A percentile compares a stretch with the other conserved stretches of the same genome.
phyloP scores from a whole-genome alignment of 2,113 vertebrate species.

The Ivindomyrus marchei region DNA sequence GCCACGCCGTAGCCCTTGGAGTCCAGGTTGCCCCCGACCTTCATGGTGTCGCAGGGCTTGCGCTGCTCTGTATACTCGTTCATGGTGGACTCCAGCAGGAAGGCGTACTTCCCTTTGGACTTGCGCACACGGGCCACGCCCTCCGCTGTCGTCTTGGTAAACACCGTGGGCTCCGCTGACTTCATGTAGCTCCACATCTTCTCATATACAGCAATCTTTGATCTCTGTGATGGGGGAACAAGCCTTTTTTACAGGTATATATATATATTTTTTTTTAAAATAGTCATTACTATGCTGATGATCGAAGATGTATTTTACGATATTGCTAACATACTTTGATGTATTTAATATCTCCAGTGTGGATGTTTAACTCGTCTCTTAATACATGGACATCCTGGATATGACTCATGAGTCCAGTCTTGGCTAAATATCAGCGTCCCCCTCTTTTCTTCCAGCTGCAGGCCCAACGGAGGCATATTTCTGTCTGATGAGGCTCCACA shows the following conservation, averaged over 20 bases:
- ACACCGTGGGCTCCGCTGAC: conserved; percentile 94
- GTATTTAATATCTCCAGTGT: not conserved
- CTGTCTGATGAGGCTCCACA: not conserved
- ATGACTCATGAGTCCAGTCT: not conserved
- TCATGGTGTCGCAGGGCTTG: conserved; percentile 99
- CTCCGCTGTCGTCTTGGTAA: conserved; percentile 94
- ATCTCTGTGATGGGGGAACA: conserved; percentile 67
- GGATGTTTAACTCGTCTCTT: not conserved
- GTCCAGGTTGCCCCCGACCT: conserved; percentile 99
- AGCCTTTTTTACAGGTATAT: conserved; percentile 14
- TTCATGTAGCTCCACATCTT: conserved; percentile 99
- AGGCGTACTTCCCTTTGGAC: conserved; percentile 98
- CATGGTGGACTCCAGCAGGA: conserved; percentile 98
- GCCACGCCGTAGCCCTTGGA: conserved; percentile 99
- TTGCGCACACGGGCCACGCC: conserved; percentile 94
- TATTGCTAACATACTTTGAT: not conserved
- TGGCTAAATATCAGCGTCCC: not conserved
- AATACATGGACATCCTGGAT: not conserved
- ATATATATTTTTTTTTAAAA: not conserved
- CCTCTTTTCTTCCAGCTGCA: not conserved
- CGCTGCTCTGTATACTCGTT: conserved; percentile 99
- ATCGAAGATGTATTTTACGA: not conserved
- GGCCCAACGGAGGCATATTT: not conserved
- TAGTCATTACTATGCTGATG: not conserved
- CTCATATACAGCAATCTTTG: conserved; percentile 98